phyloP scores from a whole-genome alignment of 2,888 invertebrate genomes.

The Leptinotarsa peninsularis region DNA sequence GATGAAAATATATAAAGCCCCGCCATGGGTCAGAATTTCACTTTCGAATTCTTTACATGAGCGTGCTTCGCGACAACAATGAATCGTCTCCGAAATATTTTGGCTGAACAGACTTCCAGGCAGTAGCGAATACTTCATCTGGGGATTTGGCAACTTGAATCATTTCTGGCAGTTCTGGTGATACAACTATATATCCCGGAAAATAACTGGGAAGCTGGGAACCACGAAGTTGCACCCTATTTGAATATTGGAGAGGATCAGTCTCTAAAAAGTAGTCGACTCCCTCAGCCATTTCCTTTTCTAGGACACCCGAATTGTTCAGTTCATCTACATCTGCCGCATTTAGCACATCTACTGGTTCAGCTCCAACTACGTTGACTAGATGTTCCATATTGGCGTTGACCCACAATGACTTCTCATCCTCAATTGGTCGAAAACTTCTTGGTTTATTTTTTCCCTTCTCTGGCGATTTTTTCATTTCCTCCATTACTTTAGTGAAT shows the following conservation, averaged over 20 bases:
- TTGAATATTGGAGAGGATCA: slow-evolving; percentile 58
- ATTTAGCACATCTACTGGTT: slow-evolving; percentile 52
- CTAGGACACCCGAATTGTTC: slow-evolving; percentile 45
- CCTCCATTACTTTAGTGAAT: slow-evolving; percentile 48
- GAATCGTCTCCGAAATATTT: slow-evolving; percentile 60
- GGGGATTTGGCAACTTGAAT: slow-evolving; percentile 58
- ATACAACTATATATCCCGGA: slow-evolving; percentile 61
- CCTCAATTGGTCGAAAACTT: slow-evolving; percentile 48
- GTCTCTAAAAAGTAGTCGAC: slow-evolving; percentile 61
- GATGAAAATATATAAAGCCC: background rate
- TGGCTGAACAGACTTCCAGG: slow-evolving; percentile 62
- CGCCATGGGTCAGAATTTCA: background rate
- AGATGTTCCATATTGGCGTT: slow-evolving; percentile 52
- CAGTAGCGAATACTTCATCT: slow-evolving; percentile 58
- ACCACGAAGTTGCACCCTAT: slow-evolving; percentile 62
- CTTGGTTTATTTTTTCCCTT: slow-evolving; percentile 44
- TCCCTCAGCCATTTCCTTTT: slow-evolving; percentile 52
- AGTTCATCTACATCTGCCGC: slow-evolving; percentile 48
- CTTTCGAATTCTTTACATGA: background rate
- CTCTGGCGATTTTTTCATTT: slow-evolving; percentile 41
- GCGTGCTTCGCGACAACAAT: slow-evolving; percentile 27
- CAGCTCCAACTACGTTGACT: slow-evolving; percentile 54
- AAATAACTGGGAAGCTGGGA: slow-evolving; percentile 62
- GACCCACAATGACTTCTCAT: slow-evolving; percentile 57
- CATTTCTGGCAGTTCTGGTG: slow-evolving; percentile 59